phyloP scores from a whole-genome alignment of 2,888 invertebrate genomes.

The Brachylomia viminalis region DNA sequence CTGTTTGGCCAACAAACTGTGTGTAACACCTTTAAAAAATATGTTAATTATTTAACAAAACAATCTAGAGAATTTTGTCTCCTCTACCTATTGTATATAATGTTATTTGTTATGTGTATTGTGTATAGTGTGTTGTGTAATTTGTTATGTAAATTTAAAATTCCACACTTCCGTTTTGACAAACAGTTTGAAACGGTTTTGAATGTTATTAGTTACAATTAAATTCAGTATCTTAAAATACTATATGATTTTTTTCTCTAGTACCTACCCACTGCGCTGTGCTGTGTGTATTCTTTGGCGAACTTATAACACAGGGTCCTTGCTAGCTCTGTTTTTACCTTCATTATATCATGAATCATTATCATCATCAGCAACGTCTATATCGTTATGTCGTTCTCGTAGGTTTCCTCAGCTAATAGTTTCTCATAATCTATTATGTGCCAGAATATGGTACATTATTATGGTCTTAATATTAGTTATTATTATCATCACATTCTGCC shows the following conservation, averaged over 20 bases:
- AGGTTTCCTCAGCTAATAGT: background rate
- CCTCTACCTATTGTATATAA: constrained; percentile 10
- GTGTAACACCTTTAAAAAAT: background rate
- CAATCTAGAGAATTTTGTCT: constrained; percentile 3
- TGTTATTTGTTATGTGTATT: too few relatives aligned
- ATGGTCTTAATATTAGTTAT: too few relatives aligned
- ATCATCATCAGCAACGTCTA: background rate
- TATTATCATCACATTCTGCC: too few relatives aligned
- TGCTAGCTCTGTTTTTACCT: background rate
- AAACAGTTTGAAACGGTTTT: background rate
- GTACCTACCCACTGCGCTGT: background rate
- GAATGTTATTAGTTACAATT: background rate
- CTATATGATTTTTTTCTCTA: background rate
- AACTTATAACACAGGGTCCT: background rate
- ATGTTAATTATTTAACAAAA: constrained; percentile 16
- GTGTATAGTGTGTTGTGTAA: too few relatives aligned
- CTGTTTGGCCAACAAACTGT: background rate
- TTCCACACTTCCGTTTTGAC: constrained; percentile 5
- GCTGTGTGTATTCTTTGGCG: background rate
- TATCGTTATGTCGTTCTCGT: background rate
- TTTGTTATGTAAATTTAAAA: too few relatives aligned
- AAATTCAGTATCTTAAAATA: background rate
- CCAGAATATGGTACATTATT: too few relatives aligned
- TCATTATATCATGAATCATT: background rate
- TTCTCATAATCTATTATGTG: too few relatives aligned